Evolutionary conservation across 2,888 invertebrate species (phyloP), one percentile per base, ranked within the genome.

Genomic region (Heliconius ethilla): DNA sequence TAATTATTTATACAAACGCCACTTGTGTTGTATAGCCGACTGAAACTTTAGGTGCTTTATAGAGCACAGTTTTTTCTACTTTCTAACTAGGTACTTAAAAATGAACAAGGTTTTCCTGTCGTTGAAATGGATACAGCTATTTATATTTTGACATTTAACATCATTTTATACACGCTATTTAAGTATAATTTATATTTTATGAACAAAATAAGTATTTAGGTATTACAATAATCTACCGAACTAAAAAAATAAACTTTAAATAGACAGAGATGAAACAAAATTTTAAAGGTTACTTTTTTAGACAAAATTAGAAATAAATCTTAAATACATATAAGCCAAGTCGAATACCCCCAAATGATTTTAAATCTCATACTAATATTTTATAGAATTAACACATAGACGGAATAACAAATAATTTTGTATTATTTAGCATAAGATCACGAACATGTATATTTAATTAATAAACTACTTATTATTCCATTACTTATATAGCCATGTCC

Each of bases 1-100:
- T 55, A 72, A 72, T 40, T 27, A 37, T 67, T 67, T 67, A 67
- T n/a, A 37, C 67, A 37, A 67, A 67, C n/a, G 11, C 67, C 37
- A 37, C 2, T 67, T 67, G 29, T 55, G 7, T 10, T 37, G n/a
- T 67, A 40, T 40, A 33, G n/a, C 9, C 1, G 18, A 67, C n/a
- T 67, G n/a, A n/a, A 67, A 37, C 37, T 37, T 37, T n/a, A 67
- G 33, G 22, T 25, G 62, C 11, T 62, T 66, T 65, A 65, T 18
- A 55, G 55, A 55, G 55, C 55, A 65, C 27, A 27, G 29, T 29
- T 65, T 29, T 65, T 65, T 65, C 18, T 66, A 33, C 59, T 59
- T 66, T 29, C 29, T 29, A 66, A 25, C 9, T 9, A 67, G 37
- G 11, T 67, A n/a, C 15, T 67, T 4, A 67, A 37, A 37, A 67